These are phyloP conservation scores for Troilus luridus DNA, from an alignment of 2,888 invertebrate species.

Conservation along the genomic window DNA sequence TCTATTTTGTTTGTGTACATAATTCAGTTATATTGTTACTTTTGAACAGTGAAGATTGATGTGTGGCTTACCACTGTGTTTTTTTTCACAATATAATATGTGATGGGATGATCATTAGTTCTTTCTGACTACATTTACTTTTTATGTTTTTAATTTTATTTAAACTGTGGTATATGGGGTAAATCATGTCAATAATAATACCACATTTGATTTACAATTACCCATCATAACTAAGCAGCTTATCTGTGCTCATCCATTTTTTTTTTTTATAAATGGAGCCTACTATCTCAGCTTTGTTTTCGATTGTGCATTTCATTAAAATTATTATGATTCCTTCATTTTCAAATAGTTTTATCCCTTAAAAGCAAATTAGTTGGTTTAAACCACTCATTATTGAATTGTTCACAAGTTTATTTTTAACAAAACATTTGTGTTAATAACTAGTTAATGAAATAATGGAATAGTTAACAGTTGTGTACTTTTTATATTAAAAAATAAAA, in stretches of 20 bases:
- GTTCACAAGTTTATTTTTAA: not conserved
- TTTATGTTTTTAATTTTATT: not conserved
- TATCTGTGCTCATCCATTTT: not conserved
- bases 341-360: not conserved
- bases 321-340: not conserved
- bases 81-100: not conserved
- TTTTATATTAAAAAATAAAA: not conserved
- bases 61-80: not conserved
- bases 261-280: not conserved
- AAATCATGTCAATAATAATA: not conserved
- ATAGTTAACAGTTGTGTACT: not conserved
- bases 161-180: not conserved
- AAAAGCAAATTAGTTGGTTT: not conserved
- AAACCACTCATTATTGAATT: not conserved
- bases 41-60: constrained; percentile 1
- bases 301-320: not conserved
- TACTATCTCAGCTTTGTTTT: not conserved
- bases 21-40: constrained; percentile 42
- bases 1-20: constrained; percentile 38
- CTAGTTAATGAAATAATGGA: too few species aligned
- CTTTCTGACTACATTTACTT: not conserved
- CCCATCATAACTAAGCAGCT: not conserved
- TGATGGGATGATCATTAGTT: not conserved
- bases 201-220: not conserved
- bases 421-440: not conserved